A percentile compares a stretch with the other conserved stretches of the same genome.
phyloP scores from a whole-genome alignment of 2,113 vertebrate species.

The Speoplatyrhinus poulsoni region DNA sequence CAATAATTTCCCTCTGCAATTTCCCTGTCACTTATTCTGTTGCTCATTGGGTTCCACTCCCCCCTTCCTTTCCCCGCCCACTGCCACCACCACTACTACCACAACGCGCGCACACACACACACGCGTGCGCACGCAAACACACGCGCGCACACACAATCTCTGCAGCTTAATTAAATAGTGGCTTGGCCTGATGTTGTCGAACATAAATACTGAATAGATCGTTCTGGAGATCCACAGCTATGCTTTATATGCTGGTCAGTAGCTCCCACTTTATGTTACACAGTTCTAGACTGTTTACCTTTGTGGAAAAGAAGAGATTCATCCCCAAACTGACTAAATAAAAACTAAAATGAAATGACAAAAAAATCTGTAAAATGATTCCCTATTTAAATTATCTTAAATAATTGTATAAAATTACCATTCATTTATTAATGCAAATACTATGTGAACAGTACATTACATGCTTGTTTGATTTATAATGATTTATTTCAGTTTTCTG shows the following conservation, averaged over 20 bases:
- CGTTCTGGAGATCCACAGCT: slow-evolving; percentile 59
- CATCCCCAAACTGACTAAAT: too few species aligned
- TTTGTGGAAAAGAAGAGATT: neutral
- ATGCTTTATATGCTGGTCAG: slow-evolving; percentile 46
- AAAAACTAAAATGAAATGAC: too few species aligned
- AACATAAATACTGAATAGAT: slow-evolving; percentile 64
- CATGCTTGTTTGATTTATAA: too few species aligned
- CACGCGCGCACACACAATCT: slow-evolving; percentile 12
- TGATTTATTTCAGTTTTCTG: too few species aligned
- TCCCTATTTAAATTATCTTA: too few species aligned
- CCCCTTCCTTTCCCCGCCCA: slow-evolving; percentile 26
- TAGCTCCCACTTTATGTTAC: slow-evolving; percentile 11
- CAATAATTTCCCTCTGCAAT: slow-evolving; percentile 72
- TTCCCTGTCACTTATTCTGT: slow-evolving; percentile 70
- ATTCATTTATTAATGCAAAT: too few species aligned
- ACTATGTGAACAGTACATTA: too few species aligned
- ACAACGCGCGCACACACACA: neutral
- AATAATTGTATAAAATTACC: too few species aligned
- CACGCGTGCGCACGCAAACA: neutral
- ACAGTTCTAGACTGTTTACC: neutral
- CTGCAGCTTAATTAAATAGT: slow-evolving; percentile 56
- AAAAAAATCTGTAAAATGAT: too few species aligned
- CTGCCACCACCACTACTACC: neutral
- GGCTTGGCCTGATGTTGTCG: slow-evolving; percentile 41
- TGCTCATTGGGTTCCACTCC: slow-evolving; percentile 11